phyloP scores from a whole-genome alignment of 2,113 vertebrate species.

The Halcyon malimbica region DNA sequence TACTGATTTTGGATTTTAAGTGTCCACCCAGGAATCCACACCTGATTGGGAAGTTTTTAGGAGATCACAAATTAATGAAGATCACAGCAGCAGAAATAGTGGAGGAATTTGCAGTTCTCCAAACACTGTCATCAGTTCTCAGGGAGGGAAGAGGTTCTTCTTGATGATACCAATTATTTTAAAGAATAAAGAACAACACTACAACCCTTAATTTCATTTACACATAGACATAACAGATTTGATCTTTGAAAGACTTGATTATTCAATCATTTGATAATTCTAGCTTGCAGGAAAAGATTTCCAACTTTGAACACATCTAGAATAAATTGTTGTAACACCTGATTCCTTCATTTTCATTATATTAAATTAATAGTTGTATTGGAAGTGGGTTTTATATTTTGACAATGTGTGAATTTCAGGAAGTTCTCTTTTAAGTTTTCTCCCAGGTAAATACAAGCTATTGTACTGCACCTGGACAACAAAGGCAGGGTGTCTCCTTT shows the following conservation, averaged over 20 bases:
- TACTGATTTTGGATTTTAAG: background rate
- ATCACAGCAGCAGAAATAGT: background rate
- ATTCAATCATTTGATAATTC: background rate
- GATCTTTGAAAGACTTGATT: background rate
- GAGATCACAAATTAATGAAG: background rate
- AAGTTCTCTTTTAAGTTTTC: background rate
- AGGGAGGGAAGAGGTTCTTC: background rate
- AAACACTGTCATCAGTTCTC: background rate
- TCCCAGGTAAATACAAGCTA: background rate
- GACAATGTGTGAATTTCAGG: background rate
- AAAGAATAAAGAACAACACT: background rate
- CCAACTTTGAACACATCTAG: background rate
- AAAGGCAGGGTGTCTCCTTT: background rate
- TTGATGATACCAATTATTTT: background rate
- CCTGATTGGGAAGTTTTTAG: background rate
- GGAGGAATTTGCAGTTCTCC: background rate
- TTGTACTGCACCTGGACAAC: background rate
- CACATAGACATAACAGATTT: background rate
- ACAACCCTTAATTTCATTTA: background rate
- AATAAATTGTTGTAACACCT: background rate
- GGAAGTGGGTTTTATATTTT: background rate
- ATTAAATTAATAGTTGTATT: background rate
- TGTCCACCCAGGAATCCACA: background rate
- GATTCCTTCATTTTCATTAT: background rate
- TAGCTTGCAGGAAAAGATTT: background rate